Base-by-base conservation (phyloP, 2,888 invertebrate genomes). In the Monoplex corrugatus region DNA sequence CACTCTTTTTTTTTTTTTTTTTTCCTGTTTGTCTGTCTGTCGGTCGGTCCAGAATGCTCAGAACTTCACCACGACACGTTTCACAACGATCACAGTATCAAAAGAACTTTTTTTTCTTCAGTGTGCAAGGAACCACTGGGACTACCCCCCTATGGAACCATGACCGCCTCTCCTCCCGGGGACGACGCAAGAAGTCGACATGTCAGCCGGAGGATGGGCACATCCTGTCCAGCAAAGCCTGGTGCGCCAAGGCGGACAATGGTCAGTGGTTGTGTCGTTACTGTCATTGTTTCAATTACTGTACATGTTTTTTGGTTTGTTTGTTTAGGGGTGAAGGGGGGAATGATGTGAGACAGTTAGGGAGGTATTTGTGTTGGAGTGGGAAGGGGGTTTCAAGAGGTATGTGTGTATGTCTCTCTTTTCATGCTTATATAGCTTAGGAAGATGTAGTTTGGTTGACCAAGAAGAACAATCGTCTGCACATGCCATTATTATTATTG, bases 131-230 rank as follows among this genome's bases (percentile, higher is more conserved):
- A 96, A 83, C 93, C 96, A 72, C 95, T 97, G 84, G 96, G 96
- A 68, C 95, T 96, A 43, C 86, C 96, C 96, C 2, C 96, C 96
- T 0, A 96, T 96, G 92, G 96, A 96, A 23, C 95, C 87, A 93
- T 96, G 50, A 95, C 95, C 2, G 96, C 97, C 5, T 96, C n/a
- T 95, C 95, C 28, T 94, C 95, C 90, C 94, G 95, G 88, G 94
- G 95, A 35, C 95, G 95, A 94, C 95, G 95, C 88, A 95, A 95
- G 89, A 95, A 95, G 89, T 95, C 95, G 86, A 96, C 96, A 5
- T 97, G 97, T 92, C 96, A 96, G 88, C 96, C 97, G 0, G 96
- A 96, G 83, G 96, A 96, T 91, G 96, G 96, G 40, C 96, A 96
- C 91, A 96, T 97, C 83, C 94, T 96, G 90, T 96, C 96, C 88